A percentile compares a stretch with the other conserved stretches of the same genome.
These are phyloP conservation scores for Thecocarcelia acutangulata DNA, from an alignment of 2,888 invertebrate species.

Conservation along the genomic window DNA sequence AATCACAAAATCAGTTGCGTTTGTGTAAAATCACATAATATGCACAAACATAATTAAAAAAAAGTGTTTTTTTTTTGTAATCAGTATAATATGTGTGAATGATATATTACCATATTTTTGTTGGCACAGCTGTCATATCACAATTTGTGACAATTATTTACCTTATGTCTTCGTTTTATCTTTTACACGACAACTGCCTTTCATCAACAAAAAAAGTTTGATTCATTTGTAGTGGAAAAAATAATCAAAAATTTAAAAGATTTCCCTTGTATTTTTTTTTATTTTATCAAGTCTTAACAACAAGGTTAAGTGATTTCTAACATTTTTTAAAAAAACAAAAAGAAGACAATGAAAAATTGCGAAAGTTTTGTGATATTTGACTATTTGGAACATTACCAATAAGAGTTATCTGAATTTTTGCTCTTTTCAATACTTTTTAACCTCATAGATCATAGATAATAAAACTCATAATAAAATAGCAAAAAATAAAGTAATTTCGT, in stretches of 20 bases:
- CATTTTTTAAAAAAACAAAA: too few relatives aligned
- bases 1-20: too few relatives aligned
- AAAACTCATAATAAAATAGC: conserved; percentile 16
- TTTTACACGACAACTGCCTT: conserved; percentile 2
- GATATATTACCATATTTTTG: background rate
- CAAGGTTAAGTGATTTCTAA: too few relatives aligned
- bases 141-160: conserved; percentile 10
- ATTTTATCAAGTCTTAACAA: too few relatives aligned
- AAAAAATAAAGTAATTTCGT: conserved; percentile 17
- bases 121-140: conserved; percentile 16
- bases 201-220: background rate
- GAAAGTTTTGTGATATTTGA: too few relatives aligned
- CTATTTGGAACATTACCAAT: too few relatives aligned
- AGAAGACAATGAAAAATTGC: too few relatives aligned
- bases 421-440: background rate
- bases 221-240: background rate
- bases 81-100: too few relatives aligned
- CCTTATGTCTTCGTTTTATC: background rate
- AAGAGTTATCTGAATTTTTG: too few relatives aligned
- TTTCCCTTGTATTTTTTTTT: too few relatives aligned
- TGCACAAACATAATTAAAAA: background rate
- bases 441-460: conserved; percentile 30
- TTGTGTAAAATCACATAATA: too few relatives aligned
- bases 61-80: too few relatives aligned
- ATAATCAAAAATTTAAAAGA: background rate